Base-by-base conservation (phyloP, 2,113 vertebrate species). In the Dendrocopos noguchii region DNA sequence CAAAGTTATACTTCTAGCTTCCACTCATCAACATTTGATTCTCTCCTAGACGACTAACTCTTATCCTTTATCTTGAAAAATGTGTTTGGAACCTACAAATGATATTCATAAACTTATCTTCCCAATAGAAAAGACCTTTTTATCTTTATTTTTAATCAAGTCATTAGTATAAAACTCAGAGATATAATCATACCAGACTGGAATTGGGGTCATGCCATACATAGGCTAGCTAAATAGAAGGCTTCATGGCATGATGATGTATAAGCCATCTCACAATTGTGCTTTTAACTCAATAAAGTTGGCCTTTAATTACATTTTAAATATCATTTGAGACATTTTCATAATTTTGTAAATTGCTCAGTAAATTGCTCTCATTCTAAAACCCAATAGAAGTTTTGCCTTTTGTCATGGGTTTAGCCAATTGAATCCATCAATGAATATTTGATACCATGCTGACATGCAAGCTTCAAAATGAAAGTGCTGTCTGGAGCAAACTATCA, bases 261-360 rank as follows among this genome's bases (percentile, higher is more conserved):
- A 97, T 97, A 87, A 87, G 87, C 82, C 52, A 68, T 82, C 90
- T 90, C 80, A 90, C 81, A 93, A 94, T 94, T 95, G 87, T 36
- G 76, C 91, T 92, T 96, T 95, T 93, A 85, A 94, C 67, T 90
- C 94, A 94, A 76, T 88, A 92, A 94, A 65, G 90, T 80, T 97
- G 87, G 88, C 89, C 91, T 97, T 97, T 97, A 97, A 97, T 97
- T 98, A 94, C 89, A 95, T 96, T 98, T 97, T 95, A 94, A 95
- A 96, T 97, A 87, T 95, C 81, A 89, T 95, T 97, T 95, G 91
- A 96, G 96, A 91, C 95, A 83, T 95, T 97, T 96, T 96, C 96
- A 96, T 97, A 94, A 82, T 96, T 97, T 97, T 97, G 92, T 80
- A 97, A 97, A 97, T 96, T 96, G 79, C 66, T 96, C 65, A 85